These are phyloP conservation scores for Anoncus sp. DNA, from an alignment of 2,888 invertebrate genomes.

Conservation along the genomic window DNA sequence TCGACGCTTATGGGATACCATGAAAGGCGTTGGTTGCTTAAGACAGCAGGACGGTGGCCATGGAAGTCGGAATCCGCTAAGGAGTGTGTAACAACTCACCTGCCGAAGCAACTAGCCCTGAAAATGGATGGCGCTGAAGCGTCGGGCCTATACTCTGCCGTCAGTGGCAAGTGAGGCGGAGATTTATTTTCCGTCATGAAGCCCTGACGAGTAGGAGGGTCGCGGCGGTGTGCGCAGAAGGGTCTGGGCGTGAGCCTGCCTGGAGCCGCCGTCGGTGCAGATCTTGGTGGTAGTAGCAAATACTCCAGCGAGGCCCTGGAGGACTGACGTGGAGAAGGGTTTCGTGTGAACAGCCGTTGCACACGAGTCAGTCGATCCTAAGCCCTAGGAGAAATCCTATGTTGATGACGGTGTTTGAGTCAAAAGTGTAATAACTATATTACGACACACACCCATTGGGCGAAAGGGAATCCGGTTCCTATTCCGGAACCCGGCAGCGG, in stretches of 20 bases:
- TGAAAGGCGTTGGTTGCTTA: constrained; percentile 87
- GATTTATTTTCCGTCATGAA: constrained; percentile 76
- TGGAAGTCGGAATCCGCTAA: constrained; percentile 88
- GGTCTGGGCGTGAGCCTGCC: constrained; percentile 81
- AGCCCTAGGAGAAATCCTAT: constrained; percentile 85
- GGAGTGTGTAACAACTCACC: constrained; percentile 85
- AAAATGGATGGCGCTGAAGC: constrained; percentile 40
- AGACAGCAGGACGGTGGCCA: constrained; percentile 90
- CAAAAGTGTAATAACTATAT: constrained; percentile 26
- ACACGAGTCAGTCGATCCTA: constrained; percentile 86
- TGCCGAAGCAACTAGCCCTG: constrained; percentile 86
- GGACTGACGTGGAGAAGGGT: constrained; percentile 86
- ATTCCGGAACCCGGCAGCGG: constrained; percentile 87
- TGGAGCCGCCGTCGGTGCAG: constrained; percentile 78
- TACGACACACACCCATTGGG: constrained; percentile 80
- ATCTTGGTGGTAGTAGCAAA: constrained; percentile 87
- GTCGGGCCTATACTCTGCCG: constrained; percentile 30
- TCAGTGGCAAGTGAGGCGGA: constrained; percentile 21
- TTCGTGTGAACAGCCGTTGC: constrained; percentile 87
- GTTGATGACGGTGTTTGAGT: constrained; percentile 80
- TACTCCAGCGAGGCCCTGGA: constrained; percentile 86
- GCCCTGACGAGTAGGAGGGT: constrained; percentile 87
- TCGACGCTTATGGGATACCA: constrained; percentile 82
- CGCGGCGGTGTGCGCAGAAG: constrained; percentile 84
- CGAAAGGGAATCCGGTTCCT: constrained; percentile 85